Evolutionary conservation across 2,888 invertebrate genomes (phyloP).

Genomic region (Coecobrya sp.): DNA sequence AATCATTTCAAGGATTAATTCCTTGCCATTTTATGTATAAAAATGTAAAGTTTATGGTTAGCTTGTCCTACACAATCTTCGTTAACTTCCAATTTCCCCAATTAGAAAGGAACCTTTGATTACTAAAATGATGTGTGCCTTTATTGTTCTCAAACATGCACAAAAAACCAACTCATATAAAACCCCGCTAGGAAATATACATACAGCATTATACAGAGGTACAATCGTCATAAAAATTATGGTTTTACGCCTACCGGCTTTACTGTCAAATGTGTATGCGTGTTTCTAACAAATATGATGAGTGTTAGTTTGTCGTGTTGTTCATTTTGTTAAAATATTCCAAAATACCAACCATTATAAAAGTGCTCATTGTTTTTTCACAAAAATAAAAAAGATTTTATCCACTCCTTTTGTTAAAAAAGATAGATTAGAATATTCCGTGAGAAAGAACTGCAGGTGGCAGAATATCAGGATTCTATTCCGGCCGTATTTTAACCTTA

Average conservation of each 20-base stretch:
- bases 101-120: neutral
- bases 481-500: no score
- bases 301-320: no score
- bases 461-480: neutral
- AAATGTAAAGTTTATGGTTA: neutral
- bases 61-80: neutral
- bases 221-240: no score
- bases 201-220: no score
- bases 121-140: neutral
- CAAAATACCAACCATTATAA: neutral
- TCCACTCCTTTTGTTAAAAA: neutral
- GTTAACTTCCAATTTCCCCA: neutral
- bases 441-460: slow-evolving; percentile 9
- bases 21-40: neutral
- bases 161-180: neutral
- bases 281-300: no score
- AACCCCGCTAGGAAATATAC: no score
- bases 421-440: neutral
- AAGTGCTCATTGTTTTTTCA: neutral
- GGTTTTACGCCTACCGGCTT: no score
- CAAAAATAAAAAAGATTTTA: neutral
- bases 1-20: neutral
- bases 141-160: neutral
- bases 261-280: no score
- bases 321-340: neutral